Conservation (phyloP, 2,888 invertebrate species). For the Allygus modestus region DNA sequence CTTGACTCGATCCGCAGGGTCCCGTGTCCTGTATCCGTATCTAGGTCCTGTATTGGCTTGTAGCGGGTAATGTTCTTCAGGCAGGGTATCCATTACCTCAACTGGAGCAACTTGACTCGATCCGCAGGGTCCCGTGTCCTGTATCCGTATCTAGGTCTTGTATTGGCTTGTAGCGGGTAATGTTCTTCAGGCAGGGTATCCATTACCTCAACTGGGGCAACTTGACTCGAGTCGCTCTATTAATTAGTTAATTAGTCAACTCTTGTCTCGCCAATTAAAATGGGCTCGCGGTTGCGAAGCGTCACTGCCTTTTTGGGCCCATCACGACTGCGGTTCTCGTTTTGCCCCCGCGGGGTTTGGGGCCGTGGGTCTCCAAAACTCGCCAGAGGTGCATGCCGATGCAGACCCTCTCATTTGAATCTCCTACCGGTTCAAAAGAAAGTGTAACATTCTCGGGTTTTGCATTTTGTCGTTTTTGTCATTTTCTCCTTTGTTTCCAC, state of each 20-base stretch:
- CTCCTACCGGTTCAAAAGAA: constrained; percentile 4
- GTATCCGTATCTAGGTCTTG: neutral
- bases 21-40: neutral
- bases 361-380: neutral
- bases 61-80: too few species aligned
- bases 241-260: constrained; percentile 59
- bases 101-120: neutral
- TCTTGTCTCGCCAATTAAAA: constrained; percentile 60
- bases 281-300: constrained; percentile 21
- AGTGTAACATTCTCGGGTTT: constrained; percentile 6
- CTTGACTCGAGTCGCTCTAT: constrained; percentile 49
- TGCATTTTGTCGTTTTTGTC: neutral
- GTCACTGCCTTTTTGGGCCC: constrained; percentile 46
- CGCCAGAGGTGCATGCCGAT: constrained; percentile 24
- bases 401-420: constrained; percentile 29
- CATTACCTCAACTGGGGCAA: constrained; percentile 18
- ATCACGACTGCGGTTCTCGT: constrained; percentile 34
- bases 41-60: neutral
- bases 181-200: constrained; percentile 12
- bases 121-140: neutral
- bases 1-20: neutral
- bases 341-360: neutral
- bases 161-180: neutral
- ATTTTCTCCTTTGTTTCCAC: constrained; percentile 1
- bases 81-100: neutral